Base-by-base conservation (phyloP, 2,888 invertebrate genomes). In the Stramonita haemastoma region DNA sequence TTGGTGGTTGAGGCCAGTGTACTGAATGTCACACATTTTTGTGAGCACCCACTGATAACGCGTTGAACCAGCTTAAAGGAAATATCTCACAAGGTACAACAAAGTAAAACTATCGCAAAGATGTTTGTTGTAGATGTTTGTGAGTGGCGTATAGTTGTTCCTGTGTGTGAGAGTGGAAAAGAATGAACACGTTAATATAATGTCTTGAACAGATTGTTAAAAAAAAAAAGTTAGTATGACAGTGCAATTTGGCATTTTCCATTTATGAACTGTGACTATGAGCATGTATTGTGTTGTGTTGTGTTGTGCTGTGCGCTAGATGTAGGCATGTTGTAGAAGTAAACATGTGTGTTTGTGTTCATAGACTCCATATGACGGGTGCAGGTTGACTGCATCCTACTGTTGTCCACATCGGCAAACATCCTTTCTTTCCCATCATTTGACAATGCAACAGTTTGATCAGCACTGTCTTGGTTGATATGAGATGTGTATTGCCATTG, bases 281-380 rank as follows among this genome's bases (percentile, higher is more conserved):
- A 83, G 81, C 81, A 88, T 88, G 83, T 81, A 81, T 29, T 81
- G 32, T 83, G 81, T 88, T 87, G 87, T 87, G 77, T 87, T 87
- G 87, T 87, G 77, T 87, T 83, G 88, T 88, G 88, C 56, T n/a
- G 83, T 83, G 88, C 36, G 83, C 81, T 88, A 88, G 88, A 66
- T 88, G 60, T 66, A 66, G 88, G 83, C 36, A 66, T 88, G 88
- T 79, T 88, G 88, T 88, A 83, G 83, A 60, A 17, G 86, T 86
- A 86, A 86, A 86, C 32, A 85, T 85, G 86, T 34, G 17, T 86
- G 86, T 86, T 34, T 86, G 60, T 66, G 86, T 86, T 66, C 86
- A 86, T 60, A 57, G 19, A 86, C 22, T 4, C 22, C 17, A 34
- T 8, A 66, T n/a, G 29, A 29, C 5, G 8, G 46, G 19, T 46